phyloP scores from a whole-genome alignment of 2,113 vertebrate species.

The Podocnemis expansa region DNA sequence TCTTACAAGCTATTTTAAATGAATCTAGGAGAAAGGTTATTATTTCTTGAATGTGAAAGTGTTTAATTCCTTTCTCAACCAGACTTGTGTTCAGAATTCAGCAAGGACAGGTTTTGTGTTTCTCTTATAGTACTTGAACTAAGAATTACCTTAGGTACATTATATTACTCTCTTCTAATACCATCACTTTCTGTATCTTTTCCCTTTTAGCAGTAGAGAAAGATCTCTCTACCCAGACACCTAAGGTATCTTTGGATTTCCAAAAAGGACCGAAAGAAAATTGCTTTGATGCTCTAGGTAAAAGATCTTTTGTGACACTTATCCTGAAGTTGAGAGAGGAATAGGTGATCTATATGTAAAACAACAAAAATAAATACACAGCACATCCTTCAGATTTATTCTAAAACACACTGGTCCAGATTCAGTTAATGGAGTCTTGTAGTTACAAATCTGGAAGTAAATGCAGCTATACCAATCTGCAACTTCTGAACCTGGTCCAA shows the following conservation, averaged over 20 bases:
- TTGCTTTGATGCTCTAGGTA: accelerated
- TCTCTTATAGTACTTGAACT: not conserved
- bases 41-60: not conserved
- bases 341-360: not conserved
- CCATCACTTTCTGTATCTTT: not conserved
- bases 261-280: not conserved
- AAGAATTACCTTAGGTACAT: not conserved
- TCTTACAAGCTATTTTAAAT: not conserved
- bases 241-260: not conserved
- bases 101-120: not conserved
- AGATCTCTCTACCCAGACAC: not conserved
- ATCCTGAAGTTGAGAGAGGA: not conserved
- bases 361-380: not conserved
- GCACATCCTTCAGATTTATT: not conserved
- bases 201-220: not conserved
- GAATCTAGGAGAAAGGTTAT: not conserved
- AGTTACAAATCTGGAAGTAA: not conserved
- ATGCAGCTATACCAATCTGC: not conserved
- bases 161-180: not conserved
- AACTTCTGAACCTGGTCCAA: not conserved
- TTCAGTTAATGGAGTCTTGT: not conserved
- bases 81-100: not conserved
- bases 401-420: not conserved
- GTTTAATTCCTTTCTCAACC: not conserved
- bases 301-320: not conserved